phyloP scores from a whole-genome alignment of 1,140 invertebrate species.

The Euura lappo region DNA sequence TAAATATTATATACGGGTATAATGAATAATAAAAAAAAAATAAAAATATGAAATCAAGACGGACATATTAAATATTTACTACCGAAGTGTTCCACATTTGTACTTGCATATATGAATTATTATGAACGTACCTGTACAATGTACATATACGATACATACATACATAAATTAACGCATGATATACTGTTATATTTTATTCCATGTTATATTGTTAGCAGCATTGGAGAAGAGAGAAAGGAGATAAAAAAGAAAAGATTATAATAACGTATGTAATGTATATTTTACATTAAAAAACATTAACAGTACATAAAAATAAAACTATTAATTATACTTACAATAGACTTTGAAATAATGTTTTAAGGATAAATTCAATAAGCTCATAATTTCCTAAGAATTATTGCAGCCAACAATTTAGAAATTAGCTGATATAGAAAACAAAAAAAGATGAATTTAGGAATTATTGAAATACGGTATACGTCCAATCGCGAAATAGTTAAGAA shows the following conservation, averaged over 20 bases:
- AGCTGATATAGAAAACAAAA: no score
- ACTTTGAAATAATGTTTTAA: no score
- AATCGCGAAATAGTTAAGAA: background rate
- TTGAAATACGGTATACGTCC: background rate
- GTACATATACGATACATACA: background rate
- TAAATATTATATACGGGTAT: slow-evolving; percentile 6
- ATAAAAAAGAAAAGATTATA: no score
- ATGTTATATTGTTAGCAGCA: background rate
- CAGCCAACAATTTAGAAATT: no score
- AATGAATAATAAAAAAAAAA: background rate
- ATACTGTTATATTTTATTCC: slow-evolving; percentile 6
- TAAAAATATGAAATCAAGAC: background rate
- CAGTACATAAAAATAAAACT: no score
- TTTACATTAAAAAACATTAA: no score
- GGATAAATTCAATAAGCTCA: no score
- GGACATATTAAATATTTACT: slow-evolving; percentile 4
- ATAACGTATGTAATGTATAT: no score
- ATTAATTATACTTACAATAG: no score
- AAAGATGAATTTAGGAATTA: no score
- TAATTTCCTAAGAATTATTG: no score
- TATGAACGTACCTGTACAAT: background rate
- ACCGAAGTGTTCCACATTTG: slow-evolving; percentile 4
- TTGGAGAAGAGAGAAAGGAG: no score
- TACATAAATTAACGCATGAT: background rate
- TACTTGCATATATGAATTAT: background rate